A percentile compares a stretch with the other conserved stretches of the same genome.
Conservation (phyloP, 92 coral and sea anemone genomes). For the Palythoa grandis region DNA sequence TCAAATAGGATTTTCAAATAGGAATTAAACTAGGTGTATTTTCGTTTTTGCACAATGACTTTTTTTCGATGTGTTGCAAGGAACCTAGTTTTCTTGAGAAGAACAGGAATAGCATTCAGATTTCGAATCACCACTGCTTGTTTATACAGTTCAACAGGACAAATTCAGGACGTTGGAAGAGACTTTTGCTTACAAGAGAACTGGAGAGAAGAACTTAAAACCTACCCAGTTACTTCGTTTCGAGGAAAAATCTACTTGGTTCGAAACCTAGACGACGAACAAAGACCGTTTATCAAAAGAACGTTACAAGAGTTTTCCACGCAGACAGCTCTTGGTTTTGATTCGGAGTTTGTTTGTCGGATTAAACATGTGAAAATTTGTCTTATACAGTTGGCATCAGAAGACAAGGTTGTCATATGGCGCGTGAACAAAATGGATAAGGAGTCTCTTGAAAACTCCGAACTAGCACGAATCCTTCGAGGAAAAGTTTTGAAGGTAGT, state of each 20-base stretch:
- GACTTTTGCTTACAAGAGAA: constrained; percentile 35
- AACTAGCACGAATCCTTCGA: constrained; percentile 31
- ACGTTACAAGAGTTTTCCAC: constrained; percentile 25
- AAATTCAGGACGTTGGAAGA: background rate
- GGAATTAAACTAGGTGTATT: background rate
- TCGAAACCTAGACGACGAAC: constrained; percentile 33
- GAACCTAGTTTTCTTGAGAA: background rate
- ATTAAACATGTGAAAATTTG: constrained; percentile 30
- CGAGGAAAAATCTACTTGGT: constrained; percentile 21
- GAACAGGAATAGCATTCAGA: background rate
- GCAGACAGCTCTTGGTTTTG: constrained; percentile 29
- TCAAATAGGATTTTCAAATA: background rate
- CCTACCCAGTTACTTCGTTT: constrained; percentile 34
- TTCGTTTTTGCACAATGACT: background rate
- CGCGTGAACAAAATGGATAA: constrained; percentile 30
- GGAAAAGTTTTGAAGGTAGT: constrained; percentile 34
- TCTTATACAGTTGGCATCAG: constrained; percentile 37
- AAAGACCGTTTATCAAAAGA: constrained; percentile 33
- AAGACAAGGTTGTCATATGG: constrained; percentile 39
- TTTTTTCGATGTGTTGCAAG: background rate
- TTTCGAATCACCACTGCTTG: background rate
- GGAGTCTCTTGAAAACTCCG: constrained; percentile 35
- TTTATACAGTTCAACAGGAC: constrained; percentile 7
- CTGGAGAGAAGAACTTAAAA: constrained; percentile 40
- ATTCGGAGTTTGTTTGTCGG: constrained; percentile 38